phyloP scores from a whole-genome alignment of 2,113 vertebrate genomes.

The Serilophus lunatus region DNA sequence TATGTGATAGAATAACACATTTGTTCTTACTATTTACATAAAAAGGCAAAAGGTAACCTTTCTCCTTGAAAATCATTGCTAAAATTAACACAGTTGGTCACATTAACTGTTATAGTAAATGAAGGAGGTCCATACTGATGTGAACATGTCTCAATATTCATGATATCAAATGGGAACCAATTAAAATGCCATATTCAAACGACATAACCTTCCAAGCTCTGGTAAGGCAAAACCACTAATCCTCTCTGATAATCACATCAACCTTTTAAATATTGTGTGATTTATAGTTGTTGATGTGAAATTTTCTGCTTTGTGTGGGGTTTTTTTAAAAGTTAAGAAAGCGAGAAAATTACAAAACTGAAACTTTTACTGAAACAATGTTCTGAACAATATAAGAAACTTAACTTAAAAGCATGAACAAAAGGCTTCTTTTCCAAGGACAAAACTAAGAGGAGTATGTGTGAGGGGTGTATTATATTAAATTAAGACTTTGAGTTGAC shows the following conservation, averaged over 20 bases:
- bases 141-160: neutral
- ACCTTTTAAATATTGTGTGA: neutral
- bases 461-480: neutral
- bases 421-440: neutral
- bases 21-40: neutral
- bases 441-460: neutral
- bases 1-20: neutral
- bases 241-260: neutral
- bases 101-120: neutral
- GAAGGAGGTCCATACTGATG: neutral
- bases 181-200: neutral
- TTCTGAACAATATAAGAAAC: neutral
- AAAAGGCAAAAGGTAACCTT: neutral
- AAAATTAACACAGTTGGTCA: neutral
- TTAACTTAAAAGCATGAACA: neutral
- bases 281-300: neutral
- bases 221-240: neutral
- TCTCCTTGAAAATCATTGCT: neutral
- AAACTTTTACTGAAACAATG: neutral
- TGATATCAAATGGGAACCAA: neutral
- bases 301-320: neutral
- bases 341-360: neutral
- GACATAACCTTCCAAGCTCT: neutral
- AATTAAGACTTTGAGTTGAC: neutral
- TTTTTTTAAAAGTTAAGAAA: neutral